These are phyloP conservation scores for Acleris sparsana DNA, from an alignment of 2,888 invertebrate genomes.

Conservation along the genomic window DNA sequence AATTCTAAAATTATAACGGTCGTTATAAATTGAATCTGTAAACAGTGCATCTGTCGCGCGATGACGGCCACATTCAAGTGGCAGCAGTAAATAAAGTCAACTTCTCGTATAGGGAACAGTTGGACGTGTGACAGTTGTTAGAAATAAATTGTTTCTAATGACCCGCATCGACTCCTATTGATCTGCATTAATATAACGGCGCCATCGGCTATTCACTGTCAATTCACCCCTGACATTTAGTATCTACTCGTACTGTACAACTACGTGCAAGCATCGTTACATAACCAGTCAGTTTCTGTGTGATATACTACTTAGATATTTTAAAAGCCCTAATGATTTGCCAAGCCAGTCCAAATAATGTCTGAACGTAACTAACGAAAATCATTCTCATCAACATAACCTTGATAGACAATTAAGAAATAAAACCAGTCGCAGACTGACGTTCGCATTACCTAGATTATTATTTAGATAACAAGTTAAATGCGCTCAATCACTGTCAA, in stretches of 20 bases:
- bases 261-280: conserved; percentile 14
- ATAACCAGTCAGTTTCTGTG: not conserved
- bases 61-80: conserved; percentile 10
- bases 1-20: not conserved
- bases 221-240: conserved; percentile 68
- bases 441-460: not conserved
- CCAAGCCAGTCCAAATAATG: too few species aligned
- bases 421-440: too few species aligned
- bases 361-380: too few species aligned
- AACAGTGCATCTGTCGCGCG: conserved; percentile 23
- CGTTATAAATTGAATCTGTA: conserved; percentile 1
- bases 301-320: not conserved
- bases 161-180: conserved; percentile 71
- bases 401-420: too few species aligned
- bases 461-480: conserved; percentile 3
- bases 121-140: conserved; percentile 43
- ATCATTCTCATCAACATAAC: too few species aligned
- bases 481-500: conserved; percentile 15
- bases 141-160: conserved; percentile 69
- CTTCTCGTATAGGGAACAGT: conserved; percentile 21
- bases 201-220: conserved; percentile 54
- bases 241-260: conserved; percentile 2
- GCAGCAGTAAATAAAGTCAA: conserved; percentile 18
- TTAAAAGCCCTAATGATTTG: not conserved
- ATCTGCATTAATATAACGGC: conserved; percentile 67